phyloP scores from a whole-genome alignment of 2,888 invertebrate genomes.

The Beris morrisii region DNA sequence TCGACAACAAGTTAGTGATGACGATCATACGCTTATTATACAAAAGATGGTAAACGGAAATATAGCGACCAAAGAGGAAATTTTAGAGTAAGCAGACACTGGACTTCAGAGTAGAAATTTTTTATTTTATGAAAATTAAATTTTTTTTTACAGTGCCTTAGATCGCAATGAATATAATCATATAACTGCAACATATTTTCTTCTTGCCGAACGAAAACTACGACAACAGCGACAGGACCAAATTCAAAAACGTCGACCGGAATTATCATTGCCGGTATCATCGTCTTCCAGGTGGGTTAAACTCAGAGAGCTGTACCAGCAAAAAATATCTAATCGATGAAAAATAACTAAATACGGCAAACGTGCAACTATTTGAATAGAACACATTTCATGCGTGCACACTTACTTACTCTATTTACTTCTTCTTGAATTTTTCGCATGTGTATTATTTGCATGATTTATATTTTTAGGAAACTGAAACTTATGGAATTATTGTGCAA shows the following conservation, averaged over 20 bases:
- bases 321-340: conserved; percentile 25
- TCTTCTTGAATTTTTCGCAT: conserved; percentile 5
- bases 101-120: neutral
- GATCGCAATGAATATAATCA: conserved; percentile 97
- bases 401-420: conserved; percentile 10
- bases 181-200: conserved; percentile 96
- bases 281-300: conserved; percentile 44
- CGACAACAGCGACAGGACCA: conserved; percentile 73
- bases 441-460: conserved; percentile 5
- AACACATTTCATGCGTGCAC: conserved; percentile 9
- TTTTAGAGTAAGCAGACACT: conserved; percentile 70
- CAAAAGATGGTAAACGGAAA: conserved; percentile 96
- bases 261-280: conserved; percentile 43
- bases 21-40: conserved; percentile 87
- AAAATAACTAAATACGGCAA: neutral
- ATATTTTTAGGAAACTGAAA: conserved; percentile 38
- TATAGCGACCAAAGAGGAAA: conserved; percentile 92
- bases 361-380: neutral
- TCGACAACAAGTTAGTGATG: conserved; percentile 85
- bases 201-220: conserved; percentile 91
- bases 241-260: conserved; percentile 54
- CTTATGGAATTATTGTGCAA: conserved; percentile 37
- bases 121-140: neutral
- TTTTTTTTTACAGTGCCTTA: conserved; percentile 68
- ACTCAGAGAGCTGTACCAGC: conserved; percentile 30